Conservation (phyloP, 2,797 vertebrate genomes). For the Perodicticus potto region DNA sequence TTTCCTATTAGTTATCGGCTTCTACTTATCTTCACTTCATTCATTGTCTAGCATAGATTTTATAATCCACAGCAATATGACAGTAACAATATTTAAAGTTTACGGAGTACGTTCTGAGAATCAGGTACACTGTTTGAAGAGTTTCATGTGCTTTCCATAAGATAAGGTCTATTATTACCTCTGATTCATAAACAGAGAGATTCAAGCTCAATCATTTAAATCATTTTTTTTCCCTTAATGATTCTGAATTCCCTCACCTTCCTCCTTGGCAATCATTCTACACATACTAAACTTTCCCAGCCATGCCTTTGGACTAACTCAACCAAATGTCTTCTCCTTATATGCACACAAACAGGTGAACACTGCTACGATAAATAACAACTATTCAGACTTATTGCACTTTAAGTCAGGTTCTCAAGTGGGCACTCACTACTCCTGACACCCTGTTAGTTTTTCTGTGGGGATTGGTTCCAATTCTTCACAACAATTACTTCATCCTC, state of each 20-base stretch:
- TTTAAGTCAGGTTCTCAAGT: neutral
- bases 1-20: neutral
- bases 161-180: neutral
- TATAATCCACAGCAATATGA: neutral
- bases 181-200: neutral
- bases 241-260: neutral
- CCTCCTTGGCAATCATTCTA: neutral
- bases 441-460: neutral
- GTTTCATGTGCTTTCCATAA: neutral
- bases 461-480: neutral
- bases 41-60: neutral
- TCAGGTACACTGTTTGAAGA: neutral
- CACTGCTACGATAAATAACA: neutral
- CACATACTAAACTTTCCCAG: neutral
- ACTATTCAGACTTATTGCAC: neutral
- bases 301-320: neutral
- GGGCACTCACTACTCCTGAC: neutral
- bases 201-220: neutral
- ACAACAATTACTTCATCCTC: neutral
- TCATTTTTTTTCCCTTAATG: neutral
- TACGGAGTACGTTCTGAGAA: neutral
- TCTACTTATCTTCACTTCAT: neutral
- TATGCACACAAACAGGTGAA: neutral
- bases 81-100: neutral
- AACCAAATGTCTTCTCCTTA: neutral